These are phyloP conservation scores for Trochalopteron elliotii DNA, from an alignment of 2,113 vertebrate species.

Conservation along the genomic window DNA sequence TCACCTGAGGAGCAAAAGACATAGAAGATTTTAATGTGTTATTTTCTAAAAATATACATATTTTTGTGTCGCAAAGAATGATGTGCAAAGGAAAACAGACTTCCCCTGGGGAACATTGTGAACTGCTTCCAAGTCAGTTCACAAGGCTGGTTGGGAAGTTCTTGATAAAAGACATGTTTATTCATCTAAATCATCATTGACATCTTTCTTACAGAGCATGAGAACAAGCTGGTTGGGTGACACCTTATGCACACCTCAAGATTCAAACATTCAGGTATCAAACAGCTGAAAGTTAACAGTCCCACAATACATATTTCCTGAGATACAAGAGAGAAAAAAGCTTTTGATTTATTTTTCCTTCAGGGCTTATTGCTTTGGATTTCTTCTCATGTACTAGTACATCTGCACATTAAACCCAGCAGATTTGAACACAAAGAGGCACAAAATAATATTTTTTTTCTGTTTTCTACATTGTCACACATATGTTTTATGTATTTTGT, in stretches of 20 bases:
- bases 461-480: neutral
- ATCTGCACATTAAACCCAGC: neutral
- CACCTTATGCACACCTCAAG: neutral
- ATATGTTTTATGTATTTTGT: neutral
- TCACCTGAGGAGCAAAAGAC: neutral
- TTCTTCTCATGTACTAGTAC: neutral
- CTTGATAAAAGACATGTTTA: neutral
- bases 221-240: neutral
- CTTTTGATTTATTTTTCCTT: neutral
- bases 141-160: neutral
- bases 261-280: neutral
- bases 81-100: neutral
- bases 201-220: neutral
- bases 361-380: neutral
- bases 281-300: slow-evolving; percentile 12
- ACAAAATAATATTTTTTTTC: neutral
- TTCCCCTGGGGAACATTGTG: neutral
- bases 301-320: neutral
- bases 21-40: neutral
- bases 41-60: neutral
- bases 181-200: neutral
- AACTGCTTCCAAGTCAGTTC: neutral
- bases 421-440: neutral
- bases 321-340: neutral
- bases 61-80: neutral